Evolutionary conservation across 2,797 vertebrate species (phyloP).

Genomic region (Lutra lutra): DNA sequence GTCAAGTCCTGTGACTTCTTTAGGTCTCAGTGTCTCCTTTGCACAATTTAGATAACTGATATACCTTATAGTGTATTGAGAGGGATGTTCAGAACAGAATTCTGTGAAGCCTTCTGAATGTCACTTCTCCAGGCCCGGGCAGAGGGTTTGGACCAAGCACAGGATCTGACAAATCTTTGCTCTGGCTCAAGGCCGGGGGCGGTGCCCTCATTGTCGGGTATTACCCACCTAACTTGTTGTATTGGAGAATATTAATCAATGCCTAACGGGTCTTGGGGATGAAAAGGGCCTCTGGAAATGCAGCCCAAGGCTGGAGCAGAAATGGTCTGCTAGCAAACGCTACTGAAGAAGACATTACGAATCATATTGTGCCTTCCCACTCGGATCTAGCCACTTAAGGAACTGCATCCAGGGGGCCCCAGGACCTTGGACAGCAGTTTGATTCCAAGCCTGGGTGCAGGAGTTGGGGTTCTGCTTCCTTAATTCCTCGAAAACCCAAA

Average conservation of each 20-base stretch:
- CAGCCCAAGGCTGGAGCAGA: not conserved
- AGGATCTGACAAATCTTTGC: not conserved
- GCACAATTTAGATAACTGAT: not conserved
- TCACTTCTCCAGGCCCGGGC: fast-evolving
- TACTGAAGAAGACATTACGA: not conserved
- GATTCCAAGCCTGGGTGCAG: not conserved
- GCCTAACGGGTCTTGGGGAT: not conserved
- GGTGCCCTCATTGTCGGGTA: fast-evolving
- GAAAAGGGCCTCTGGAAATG: not conserved
- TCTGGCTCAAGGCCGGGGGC: not conserved
- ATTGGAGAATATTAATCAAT: not conserved
- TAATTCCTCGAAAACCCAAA: not conserved
- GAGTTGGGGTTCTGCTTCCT: not conserved
- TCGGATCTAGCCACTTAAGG: fast-evolving
- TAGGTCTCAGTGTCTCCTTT: not conserved
- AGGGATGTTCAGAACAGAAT: not conserved
- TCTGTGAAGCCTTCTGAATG: fast-evolving
- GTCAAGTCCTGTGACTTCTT: not conserved
- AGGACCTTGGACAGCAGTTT: not conserved
- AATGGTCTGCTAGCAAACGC: not conserved
- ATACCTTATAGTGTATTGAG: not conserved
- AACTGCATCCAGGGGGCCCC: fast-evolving
- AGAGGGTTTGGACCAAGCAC: not conserved
- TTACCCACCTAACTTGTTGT: not conserved
- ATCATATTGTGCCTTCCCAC: fast-evolving